phyloP scores from a whole-genome alignment of 2,113 vertebrate species.

The Amphiprion ocellaris region DNA sequence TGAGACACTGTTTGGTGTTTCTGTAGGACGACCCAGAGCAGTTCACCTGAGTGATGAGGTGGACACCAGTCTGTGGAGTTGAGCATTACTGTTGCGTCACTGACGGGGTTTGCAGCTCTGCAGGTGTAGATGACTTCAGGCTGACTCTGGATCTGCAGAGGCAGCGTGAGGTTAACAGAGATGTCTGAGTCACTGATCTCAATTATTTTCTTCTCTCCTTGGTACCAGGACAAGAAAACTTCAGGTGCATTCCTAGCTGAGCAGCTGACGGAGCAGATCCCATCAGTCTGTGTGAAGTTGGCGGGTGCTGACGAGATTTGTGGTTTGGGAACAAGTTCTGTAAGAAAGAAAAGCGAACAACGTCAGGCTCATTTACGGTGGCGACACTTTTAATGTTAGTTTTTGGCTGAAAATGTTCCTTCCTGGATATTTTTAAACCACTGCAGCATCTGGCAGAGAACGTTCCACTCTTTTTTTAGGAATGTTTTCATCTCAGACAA shows the following conservation, averaged over 20 bases:
- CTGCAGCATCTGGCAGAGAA: no score
- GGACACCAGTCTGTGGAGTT: neutral
- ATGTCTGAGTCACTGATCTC: neutral
- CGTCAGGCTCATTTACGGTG: no score
- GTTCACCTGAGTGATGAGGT: neutral
- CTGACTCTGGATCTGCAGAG: neutral
- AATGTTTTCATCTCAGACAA: no score
- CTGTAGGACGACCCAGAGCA: no score
- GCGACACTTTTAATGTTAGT: no score
- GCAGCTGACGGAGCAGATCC: neutral
- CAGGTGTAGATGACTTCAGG: neutral
- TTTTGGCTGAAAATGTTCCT: no score
- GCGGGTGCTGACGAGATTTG: neutral
- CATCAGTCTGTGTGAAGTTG: neutral
- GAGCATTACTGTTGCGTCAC: neutral
- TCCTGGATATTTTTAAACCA: no score
- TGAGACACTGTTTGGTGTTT: no score
- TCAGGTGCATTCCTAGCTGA: neutral
- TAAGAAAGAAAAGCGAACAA: neutral
- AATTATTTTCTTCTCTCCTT: neutral
- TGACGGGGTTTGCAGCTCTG: slow-evolving; percentile 1
- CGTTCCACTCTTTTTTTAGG: no score
- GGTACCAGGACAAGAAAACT: neutral
- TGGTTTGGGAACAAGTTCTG: neutral
- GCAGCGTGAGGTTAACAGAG: neutral